Base-by-base conservation (phyloP, 2,797 vertebrate species). In the Benthosema pterotum region DNA sequence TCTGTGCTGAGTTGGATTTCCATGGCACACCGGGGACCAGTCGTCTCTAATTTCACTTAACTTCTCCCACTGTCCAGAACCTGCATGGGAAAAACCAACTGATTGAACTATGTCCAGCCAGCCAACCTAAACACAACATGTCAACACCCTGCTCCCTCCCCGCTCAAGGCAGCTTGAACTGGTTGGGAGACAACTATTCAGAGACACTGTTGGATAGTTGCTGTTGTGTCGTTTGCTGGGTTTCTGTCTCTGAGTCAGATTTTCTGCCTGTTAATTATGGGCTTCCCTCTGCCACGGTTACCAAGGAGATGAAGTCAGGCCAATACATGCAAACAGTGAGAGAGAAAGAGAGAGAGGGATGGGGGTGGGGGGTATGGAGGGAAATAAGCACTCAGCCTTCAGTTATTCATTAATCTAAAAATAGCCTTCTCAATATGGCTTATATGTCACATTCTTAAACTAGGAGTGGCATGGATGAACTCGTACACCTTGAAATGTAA, bases 1-100 rank as follows among this genome's bases (percentile, higher is more conserved):
- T 92, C 83, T 90, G 86, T 67, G 82, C 82, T 72, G 67, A 86
- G 71, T 79, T 77, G 72, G 78, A 80, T 79, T 90, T 85, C 69
- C 74, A 82, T 70, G 52, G 77, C 77, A 79, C 82, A 90, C 76
- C 83, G 80, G 65, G 80, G 83, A 12, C 65, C 87, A 85, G 89
- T 82, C 81, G 71, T 85, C 47, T 84, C 85, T 65, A 48, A 65
- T 66, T 25, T 79, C 57, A 69, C 56, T 67, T 43, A 45, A 42
- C 57, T 43, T 49, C 16, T 67, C 42, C 28, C 71, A 77, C 48
- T 49, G 42, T 48, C 72, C 28, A 65, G 70, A 17, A 65, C 65
- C 66, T 80, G 6, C 32, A 38, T 38, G 71, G 65, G 77, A 63
- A 80, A 82, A 77, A 84, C 54, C 42, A 28, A 45, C 67, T 60